Evolutionary conservation across 2,888 invertebrate species (phyloP), one percentile per base, ranked within the genome.

Genomic region (Leptothorax acervorum): DNA sequence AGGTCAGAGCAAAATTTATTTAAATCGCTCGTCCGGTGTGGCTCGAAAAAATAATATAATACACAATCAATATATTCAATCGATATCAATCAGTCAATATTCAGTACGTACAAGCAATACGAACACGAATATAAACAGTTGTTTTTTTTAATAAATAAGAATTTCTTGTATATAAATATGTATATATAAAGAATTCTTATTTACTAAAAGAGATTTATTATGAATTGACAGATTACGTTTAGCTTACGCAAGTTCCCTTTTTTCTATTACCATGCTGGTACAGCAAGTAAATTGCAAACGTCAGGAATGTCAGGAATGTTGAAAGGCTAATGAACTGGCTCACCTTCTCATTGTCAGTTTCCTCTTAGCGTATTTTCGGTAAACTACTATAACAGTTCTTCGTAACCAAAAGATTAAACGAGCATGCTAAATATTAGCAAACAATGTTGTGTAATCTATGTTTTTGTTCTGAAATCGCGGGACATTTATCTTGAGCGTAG

Each of bases 1-100:
- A 2, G 18, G 9, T 6, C n/a, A 57, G 8, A 60, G 3, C 8
- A 3, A 71, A 31, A 74, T 62, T 74, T 76, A 76, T 65, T 76
- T 76, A 65, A 65, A 51, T 18, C 51, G 11, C 18, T 48, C 39
- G 1, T 51, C 35, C 15, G 18, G 8, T 23, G 3, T 12, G 23
- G 3, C 42, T 51, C 5, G 15, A 31, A 15, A 51, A 45, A 42
- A 9, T 15, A 1, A 45, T 6, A 9, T 73, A 57, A 42, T 9
- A n/a, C 6, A 15, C 15, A 18, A 68, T 68, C 39, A 23, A 23
- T 15, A 23, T 15, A 42, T 71, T 71, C 39, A 9, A 42, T 18
- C 6, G 23, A 23, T 23, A 23, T 23, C 23, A 23, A 0, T 23
- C 23, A 23, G 23, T 23, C 23, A 23, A 23, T 23, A 23, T 23